Conservation (phyloP, 2,888 invertebrate genomes). For the Heliconius sara region DNA sequence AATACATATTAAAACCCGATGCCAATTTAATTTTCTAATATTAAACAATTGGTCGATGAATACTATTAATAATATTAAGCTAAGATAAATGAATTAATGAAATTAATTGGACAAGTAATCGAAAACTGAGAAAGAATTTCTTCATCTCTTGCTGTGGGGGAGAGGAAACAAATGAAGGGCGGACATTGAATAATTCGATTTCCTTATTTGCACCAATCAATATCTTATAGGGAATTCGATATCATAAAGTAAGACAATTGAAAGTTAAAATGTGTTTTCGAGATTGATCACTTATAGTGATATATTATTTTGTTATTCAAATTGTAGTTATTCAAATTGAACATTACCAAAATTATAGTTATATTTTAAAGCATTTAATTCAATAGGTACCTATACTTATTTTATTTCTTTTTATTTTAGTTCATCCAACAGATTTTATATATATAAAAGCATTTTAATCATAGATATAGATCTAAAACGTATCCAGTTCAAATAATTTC, state of each 20-base stretch:
- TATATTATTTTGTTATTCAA: not conserved
- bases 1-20: not conserved
- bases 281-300: not conserved
- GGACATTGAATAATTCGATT: slow-evolving; percentile 84
- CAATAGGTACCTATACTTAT: not conserved
- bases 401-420: no score
- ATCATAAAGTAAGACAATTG: slow-evolving; percentile 57
- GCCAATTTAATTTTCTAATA: slow-evolving; percentile 4
- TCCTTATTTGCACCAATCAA: slow-evolving; percentile 84
- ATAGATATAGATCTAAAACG: no score
- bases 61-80: slow-evolving; percentile 74
- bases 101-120: slow-evolving; percentile 85
- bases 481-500: no score
- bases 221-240: slow-evolving; percentile 77
- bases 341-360: not conserved
- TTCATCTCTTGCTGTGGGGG: slow-evolving; percentile 80
- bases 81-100: slow-evolving; percentile 83
- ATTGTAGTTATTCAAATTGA: not conserved
- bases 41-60: slow-evolving; percentile 50
- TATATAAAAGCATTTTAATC: not conserved
- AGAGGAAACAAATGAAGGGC: slow-evolving; percentile 82
- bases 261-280: slow-evolving; percentile 44
- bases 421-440: not conserved
- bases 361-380: not conserved
- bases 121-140: slow-evolving; percentile 84